These are phyloP conservation scores for Echinometra lucunter DNA, from an alignment of 53 echinoderm and acorn worm genomes.

Conservation along the genomic window DNA sequence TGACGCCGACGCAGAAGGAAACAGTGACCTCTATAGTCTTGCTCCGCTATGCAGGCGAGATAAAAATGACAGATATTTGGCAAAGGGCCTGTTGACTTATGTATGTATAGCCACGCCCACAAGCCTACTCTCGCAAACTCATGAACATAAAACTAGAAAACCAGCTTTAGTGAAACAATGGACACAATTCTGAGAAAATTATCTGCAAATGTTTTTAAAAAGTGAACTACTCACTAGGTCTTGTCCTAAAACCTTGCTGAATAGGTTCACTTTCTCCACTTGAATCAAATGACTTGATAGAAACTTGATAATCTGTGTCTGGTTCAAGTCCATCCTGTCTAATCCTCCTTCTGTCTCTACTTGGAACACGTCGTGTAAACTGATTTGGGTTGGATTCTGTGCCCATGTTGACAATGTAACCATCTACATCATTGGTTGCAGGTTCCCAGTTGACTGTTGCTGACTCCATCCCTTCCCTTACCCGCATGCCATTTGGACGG, in stretches of 20 bases:
- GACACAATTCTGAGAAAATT: too few species aligned
- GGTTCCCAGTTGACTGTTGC: constrained; percentile 50
- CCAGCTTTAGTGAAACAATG: too few species aligned
- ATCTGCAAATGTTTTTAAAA: too few species aligned
- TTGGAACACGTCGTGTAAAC: constrained; percentile 42
- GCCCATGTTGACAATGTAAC: constrained; percentile 36
- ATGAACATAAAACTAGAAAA: too few species aligned
- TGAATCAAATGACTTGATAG: neutral
- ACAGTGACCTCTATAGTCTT: too few species aligned
- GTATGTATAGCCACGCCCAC: too few species aligned
- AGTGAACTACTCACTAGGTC: neutral
- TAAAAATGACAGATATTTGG: too few species aligned
- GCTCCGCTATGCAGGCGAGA: too few species aligned
- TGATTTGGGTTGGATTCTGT: constrained; percentile 28
- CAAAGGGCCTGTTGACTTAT: too few species aligned
- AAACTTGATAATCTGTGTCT: constrained; percentile 62
- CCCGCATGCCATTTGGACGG: constrained; percentile 53
- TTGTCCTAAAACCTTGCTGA: constrained; percentile 47
- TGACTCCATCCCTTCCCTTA: neutral
- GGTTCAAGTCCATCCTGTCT: constrained; percentile 27
- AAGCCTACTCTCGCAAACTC: too few species aligned
- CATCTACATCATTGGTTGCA: constrained; percentile 22
- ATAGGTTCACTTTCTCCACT: constrained; percentile 47
- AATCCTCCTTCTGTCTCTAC: constrained; percentile 25
- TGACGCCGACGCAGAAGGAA: too few species aligned